Percentiles rank a stretch among this genome's conserved stretches.
Conservation (phyloP, 2,888 invertebrate genomes). For the Noctua comes region DNA sequence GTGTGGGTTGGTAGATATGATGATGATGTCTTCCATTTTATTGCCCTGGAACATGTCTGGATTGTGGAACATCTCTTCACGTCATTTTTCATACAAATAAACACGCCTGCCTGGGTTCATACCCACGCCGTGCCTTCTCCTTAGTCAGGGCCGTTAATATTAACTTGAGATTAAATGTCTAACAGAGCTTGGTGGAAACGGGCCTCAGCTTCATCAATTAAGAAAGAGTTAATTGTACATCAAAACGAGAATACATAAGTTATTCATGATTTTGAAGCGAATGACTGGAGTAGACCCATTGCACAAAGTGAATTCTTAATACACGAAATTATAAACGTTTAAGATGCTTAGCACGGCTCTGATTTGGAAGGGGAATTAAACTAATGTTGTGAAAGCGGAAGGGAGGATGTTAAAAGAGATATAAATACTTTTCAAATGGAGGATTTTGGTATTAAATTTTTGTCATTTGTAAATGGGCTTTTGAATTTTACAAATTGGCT, state of each 20-base stretch:
- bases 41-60: neutral
- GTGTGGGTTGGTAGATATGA: neutral
- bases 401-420: constrained; percentile 23
- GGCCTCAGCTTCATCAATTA: constrained; percentile 58
- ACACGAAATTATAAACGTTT: constrained; percentile 59
- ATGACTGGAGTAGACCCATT: constrained; percentile 54
- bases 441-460: constrained; percentile 17
- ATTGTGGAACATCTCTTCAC: neutral
- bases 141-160: neutral
- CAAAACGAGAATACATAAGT: constrained; percentile 57
- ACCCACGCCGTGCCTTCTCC: neutral
- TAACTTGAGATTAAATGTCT: constrained; percentile 21
- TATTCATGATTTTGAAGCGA: constrained; percentile 60
- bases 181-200: constrained; percentile 18
- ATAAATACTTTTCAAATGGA: constrained; percentile 40
- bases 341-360: constrained; percentile 47
- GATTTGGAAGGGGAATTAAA: constrained; percentile 44
- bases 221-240: constrained; percentile 65
- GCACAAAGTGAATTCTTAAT: constrained; percentile 71
- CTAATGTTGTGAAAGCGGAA: constrained; percentile 46
- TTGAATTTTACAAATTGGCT: constrained; percentile 14
- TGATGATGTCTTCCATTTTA: neutral
- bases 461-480: neutral
- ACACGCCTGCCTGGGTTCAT: neutral
- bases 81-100: neutral